Base-by-base conservation (phyloP, 1,140 invertebrate genomes). In the Procambarus clarkii region DNA sequence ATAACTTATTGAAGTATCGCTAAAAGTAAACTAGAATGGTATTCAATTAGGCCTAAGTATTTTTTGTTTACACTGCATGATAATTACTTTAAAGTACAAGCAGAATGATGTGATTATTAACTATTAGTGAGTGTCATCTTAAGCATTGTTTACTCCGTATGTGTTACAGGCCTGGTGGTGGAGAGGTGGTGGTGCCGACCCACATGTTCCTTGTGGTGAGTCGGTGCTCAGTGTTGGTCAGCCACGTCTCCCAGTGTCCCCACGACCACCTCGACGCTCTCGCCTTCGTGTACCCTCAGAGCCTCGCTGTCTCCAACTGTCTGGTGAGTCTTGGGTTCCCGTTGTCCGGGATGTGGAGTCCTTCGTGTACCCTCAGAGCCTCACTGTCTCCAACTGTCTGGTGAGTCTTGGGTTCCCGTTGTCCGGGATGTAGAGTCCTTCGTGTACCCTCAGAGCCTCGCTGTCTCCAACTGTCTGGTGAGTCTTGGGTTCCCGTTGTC, bases 231-330 rank as follows among this genome's bases (percentile, higher is more conserved):
- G 8, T 13, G 3, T 69, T 54, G 82, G 83, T 86, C 3, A 34
- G 44, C 21, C 34, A 91, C n/a, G 34, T 91, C 45, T 7, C 50
- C 8, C 13, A 80, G 18, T 91, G 89, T 34, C 82, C 89, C 7
- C 83, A 54, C 60, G 71, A 4, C 11, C 54, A 80, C n/a, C 46
- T 91, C n/a, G 89, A 91, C 58, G 82, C 89, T 44, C 74, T 85
- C 7, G 89, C 89, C 34, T 91, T 91, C 60, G 69, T 91, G 11
- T 91, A 91, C 82, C 89, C 89, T 64, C 89, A 91, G 89, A n/a
- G 44, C 5, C 82, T 85, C 54, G 21, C 34, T 18, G 89, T 91
- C 45, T 85, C 89, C 21, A 91, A 91, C 24, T 91, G 89, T 71
- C 58, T 91, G 82, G 89, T 91, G 46, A 78, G 89, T 91, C 34